Evolutionary conservation across 2,888 invertebrate species (phyloP), one percentile per base, ranked within the genome.

Genomic region (Metallyticus violacea): DNA sequence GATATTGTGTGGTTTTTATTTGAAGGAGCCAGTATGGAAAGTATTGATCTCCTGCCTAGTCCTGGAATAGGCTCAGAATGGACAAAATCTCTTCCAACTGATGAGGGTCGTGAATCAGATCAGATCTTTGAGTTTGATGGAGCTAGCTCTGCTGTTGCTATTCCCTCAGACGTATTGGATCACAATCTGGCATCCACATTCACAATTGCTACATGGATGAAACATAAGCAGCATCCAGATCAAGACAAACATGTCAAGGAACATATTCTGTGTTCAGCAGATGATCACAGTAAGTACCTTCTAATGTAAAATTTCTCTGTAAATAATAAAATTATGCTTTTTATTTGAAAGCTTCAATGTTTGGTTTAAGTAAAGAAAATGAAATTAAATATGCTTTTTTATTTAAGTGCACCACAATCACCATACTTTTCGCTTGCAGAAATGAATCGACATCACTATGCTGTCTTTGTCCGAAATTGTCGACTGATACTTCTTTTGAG

Each of bases 381-480:
- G 15, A 9, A 15, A 9, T 62, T 62, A 15, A 9, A 15, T 62
- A 62, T 9, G 7, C 7, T 62, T 62, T 62, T 62, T 62, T n/a
- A n/a, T n/a, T n/a, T n/a, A n/a, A n/a, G n/a, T n/a, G n/a, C n/a
- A n/a, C n/a, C n/a, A n/a, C n/a, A n/a, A n/a, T n/a, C n/a, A n/a
- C n/a, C n/a, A 83, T 85, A 86, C 88, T 87, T 88, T 89, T 62
- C 15, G 9, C 88, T 92, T 92, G 1, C 93, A 98, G 98, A 98
- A 93, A 99, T 99, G 98, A 99, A 99, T 93, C 96, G 99, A 4
- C 99, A 99, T 92, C 99, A 99, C 93, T 99, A 99, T 93, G 98
- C 99, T 1, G 93, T 99, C 89, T 99, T 99, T 93, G 96, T 99
- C 2, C 96, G 99, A 89, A 99, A 99, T 93, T 99, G 99, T 91